phyloP scores from a whole-genome alignment of 2,888 invertebrate genomes.

The Bedellia somnulentella region DNA sequence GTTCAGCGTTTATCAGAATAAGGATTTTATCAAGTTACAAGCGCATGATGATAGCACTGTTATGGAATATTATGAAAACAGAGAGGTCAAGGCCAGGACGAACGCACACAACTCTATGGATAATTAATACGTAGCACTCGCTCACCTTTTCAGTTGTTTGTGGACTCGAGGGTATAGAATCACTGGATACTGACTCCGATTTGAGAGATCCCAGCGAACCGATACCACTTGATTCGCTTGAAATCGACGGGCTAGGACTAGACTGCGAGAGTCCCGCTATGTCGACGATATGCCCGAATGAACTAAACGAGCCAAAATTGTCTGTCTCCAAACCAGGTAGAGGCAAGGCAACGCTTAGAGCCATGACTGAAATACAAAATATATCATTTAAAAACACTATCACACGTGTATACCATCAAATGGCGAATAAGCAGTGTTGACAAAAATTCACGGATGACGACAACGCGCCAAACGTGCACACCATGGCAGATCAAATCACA shows the following conservation, averaged over 20 bases:
- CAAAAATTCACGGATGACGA: no score
- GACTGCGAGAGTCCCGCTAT: constrained; percentile 52
- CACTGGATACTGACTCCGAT: constrained; percentile 48
- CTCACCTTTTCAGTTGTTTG: constrained; percentile 56
- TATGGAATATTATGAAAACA: constrained; percentile 61
- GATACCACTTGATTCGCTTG: constrained; percentile 66
- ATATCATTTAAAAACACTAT: no score
- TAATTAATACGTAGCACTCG: constrained; percentile 12
- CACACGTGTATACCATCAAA: constrained; percentile 56
- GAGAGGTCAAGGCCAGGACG: constrained; percentile 60
- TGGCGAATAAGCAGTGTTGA: constrained; percentile 46
- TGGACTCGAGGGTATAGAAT: constrained; percentile 54
- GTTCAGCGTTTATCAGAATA: no score
- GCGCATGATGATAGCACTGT: constrained; percentile 38
- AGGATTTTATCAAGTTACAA: no score
- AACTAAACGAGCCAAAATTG: constrained; percentile 50
- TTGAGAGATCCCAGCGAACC: constrained; percentile 60
- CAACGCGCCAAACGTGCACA: constrained; percentile 46
- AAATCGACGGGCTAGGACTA: constrained; percentile 59
- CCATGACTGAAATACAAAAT: constrained; percentile 57
- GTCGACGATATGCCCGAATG: constrained; percentile 50
- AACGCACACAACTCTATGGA: constrained; percentile 44
- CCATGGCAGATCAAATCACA: no score
- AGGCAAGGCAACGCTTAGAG: constrained; percentile 64
- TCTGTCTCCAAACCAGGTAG: constrained; percentile 58